These are phyloP conservation scores for Anabacerthia variegaticeps DNA, from an alignment of 2,797 vertebrate species.

Conservation along the genomic window DNA sequence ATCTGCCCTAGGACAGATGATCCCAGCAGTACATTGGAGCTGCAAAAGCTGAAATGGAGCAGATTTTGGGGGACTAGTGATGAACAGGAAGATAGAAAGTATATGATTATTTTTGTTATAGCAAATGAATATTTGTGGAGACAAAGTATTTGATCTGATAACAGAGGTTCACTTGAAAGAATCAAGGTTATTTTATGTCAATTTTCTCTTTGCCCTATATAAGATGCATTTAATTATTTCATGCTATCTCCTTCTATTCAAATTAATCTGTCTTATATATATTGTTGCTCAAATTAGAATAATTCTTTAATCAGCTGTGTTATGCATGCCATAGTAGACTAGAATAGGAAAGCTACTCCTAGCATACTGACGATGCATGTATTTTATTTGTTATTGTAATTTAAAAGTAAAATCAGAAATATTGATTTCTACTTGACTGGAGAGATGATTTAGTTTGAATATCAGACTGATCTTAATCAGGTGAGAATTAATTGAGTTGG, in stretches of 20 bases:
- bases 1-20: neutral
- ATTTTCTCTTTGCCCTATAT: conserved; percentile 77
- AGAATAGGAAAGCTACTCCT: conserved; percentile 73
- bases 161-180: conserved; percentile 73
- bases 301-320: conserved; percentile 84
- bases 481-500: conserved; percentile 92
- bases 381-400: conserved; percentile 87
- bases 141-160: conserved; percentile 71
- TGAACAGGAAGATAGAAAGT: neutral
- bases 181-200: conserved; percentile 76
- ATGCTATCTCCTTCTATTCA: conserved; percentile 73
- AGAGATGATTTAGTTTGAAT: conserved; percentile 93
- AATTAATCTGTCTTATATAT: conserved; percentile 81
- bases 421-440: conserved; percentile 91
- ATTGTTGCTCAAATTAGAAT: conserved; percentile 82
- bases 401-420: conserved; percentile 95
- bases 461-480: conserved; percentile 86
- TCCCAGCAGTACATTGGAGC: neutral
- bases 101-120: neutral
- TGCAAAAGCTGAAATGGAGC: neutral
- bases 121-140: neutral
- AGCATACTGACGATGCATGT: conserved; percentile 74
- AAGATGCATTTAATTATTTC: conserved; percentile 82
- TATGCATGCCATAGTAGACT: conserved; percentile 74
- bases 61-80: neutral